Evolutionary conservation across 1,140 invertebrate genomes (phyloP).

Genomic region (Hestina assimilis): DNA sequence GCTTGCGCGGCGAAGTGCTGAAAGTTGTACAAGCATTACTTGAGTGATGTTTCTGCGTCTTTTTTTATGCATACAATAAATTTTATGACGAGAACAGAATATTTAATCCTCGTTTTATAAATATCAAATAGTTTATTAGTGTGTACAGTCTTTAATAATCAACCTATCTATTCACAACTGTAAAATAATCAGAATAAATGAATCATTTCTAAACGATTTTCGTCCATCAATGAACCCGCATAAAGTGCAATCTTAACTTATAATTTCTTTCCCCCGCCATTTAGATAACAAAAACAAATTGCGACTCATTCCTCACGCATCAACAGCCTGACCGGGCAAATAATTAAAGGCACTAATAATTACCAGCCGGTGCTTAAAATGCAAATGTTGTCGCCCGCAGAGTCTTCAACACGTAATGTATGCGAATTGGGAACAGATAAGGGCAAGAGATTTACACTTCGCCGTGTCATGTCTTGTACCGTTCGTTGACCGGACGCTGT

Average conservation of each 20-base stretch:
- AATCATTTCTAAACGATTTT: slow-evolving; percentile 4
- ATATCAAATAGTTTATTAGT: background rate
- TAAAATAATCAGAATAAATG: background rate
- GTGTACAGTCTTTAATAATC: too few relatives aligned
- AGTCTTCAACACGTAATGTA: slow-evolving; percentile 59
- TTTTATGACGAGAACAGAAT: slow-evolving; percentile 4
- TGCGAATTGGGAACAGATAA: slow-evolving; percentile 68
- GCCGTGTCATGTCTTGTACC: slow-evolving; percentile 55
- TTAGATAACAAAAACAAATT: slow-evolving; percentile 70
- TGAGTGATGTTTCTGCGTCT: slow-evolving; percentile 38
- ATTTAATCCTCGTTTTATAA: background rate
- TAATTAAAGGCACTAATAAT: slow-evolving; percentile 75
- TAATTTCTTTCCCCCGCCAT: slow-evolving; percentile 36
- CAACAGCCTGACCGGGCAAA: slow-evolving; percentile 53
- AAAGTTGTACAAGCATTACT: slow-evolving; percentile 51
- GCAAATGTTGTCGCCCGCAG: slow-evolving; percentile 72
- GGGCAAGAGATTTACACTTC: slow-evolving; percentile 68
- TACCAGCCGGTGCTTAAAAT: slow-evolving; percentile 66
- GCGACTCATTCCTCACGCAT: slow-evolving; percentile 50
- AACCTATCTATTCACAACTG: too few relatives aligned
- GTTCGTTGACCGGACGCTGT: slow-evolving; percentile 53
- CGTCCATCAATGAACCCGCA: slow-evolving; percentile 12
- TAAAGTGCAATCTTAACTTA: slow-evolving; percentile 21
- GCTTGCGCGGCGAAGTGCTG: slow-evolving; percentile 49
- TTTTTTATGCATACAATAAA: slow-evolving; percentile 11